Percentiles rank a stretch among this genome's conserved stretches.
phyloP scores from a whole-genome alignment of 1,140 invertebrate species.

The Drosophila burlai region DNA sequence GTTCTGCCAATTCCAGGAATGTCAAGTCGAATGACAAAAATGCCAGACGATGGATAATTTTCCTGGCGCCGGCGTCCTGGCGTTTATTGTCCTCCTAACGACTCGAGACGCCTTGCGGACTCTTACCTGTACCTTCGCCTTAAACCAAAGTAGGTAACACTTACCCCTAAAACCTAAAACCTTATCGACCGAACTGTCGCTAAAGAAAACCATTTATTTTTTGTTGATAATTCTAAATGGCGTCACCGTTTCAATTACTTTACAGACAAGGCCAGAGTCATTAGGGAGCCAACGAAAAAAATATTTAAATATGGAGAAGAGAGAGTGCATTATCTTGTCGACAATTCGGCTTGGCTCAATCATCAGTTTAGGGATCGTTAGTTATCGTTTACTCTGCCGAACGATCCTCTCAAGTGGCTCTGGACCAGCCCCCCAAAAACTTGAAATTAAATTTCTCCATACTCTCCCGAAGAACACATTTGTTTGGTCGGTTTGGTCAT shows the following conservation, averaged over 20 bases:
- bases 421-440: constrained; percentile 8
- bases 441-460: constrained; percentile 18
- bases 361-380: constrained; percentile 60
- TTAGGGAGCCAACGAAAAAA: constrained; percentile 21
- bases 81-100: constrained; percentile 54
- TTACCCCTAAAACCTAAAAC: constrained; percentile 38
- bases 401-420: constrained; percentile 17
- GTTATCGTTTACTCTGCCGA: constrained; percentile 38
- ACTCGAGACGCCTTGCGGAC: constrained; percentile 34
- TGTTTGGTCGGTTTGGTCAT: constrained; percentile 52
- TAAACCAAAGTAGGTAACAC: constrained; percentile 53
- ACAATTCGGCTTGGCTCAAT: constrained; percentile 46
- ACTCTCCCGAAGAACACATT: constrained; percentile 15
- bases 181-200: constrained; percentile 41
- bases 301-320: constrained; percentile 18
- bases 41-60: constrained; percentile 53
- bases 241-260: constrained; percentile 44
- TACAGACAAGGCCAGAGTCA: constrained; percentile 37
- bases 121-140: constrained; percentile 42
- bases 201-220: constrained; percentile 37
- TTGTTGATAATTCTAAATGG: constrained; percentile 39
- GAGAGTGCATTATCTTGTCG: constrained; percentile 54
- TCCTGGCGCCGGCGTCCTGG: constrained; percentile 75
- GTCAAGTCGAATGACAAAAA: constrained; percentile 52
- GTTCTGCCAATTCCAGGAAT: constrained; percentile 57